Base-by-base conservation (phyloP, 2,888 invertebrate species). In the Protonemura montana region DNA sequence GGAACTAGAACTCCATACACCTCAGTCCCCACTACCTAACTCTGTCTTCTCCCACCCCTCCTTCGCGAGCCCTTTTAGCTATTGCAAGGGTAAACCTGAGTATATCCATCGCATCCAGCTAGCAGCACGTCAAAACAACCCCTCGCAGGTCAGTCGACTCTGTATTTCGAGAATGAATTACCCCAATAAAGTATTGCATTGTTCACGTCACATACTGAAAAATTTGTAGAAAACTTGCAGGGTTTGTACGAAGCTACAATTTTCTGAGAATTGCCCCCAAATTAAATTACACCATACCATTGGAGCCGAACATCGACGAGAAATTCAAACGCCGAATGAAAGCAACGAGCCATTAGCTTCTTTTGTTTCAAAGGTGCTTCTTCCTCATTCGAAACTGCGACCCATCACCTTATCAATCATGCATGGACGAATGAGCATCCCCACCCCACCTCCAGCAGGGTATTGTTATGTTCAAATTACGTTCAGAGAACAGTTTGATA, bases 401-500 rank as follows among this genome's bases (percentile, higher is more conserved):
- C 84, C 84, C 29, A 26, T 76, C 76, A 84, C 84, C 84, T 84
- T 84, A 84, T 84, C 84, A 84, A 84, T 84, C 84, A 84, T 84
- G 59, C 84, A 84, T 76, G 84, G 59, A 59, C 59, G 84, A 59
- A 16, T 76, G 76, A 84, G 59, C 28, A 42, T 25, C 42, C 42
- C 83, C 83, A 83, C 42, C 59, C 28, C 84, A 78, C 78, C 59
- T 59, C 2, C 59, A 59, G 7, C 59, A 59, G 59, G 59, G 59
- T 59, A 59, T 59, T 59, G 59, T 59, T 59, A 59, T 59, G 59
- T 59, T 59, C 59, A 10, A 59, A 59, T 59, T 59, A 59, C 59
- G 59, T 21, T 59, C 59, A 59, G 59, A 59, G 59, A 59, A 21
- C 59, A 59, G 59, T 59, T 59, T 59, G 59, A 59, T 59, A 59